A percentile compares a stretch with the other conserved stretches of the same genome.
These are phyloP conservation scores for Trichopoda pennipes DNA, from an alignment of 2,888 invertebrate genomes.

Conservation along the genomic window DNA sequence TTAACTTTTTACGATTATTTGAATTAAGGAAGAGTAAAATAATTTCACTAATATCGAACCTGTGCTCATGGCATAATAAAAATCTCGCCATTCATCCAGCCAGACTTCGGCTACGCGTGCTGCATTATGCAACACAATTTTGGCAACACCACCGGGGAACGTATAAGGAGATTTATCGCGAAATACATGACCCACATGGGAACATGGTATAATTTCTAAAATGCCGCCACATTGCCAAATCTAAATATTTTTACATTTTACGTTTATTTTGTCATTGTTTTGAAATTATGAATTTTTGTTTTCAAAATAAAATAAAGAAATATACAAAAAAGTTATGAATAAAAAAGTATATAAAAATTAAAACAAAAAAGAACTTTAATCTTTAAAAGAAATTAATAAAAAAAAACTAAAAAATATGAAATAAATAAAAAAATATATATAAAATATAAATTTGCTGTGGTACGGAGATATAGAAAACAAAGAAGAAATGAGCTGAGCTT, in stretches of 20 bases:
- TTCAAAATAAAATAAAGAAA: constrained; percentile 43
- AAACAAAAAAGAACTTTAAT: constrained; percentile 2
- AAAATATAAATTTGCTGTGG: neutral
- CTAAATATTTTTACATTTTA: constrained; percentile 81
- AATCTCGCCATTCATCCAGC: constrained; percentile 99
- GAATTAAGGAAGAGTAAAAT: constrained; percentile 47
- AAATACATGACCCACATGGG: constrained; percentile 98
- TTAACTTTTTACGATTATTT: constrained; percentile 35
- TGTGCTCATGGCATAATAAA: constrained; percentile 99
- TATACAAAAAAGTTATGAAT: constrained; percentile 21
- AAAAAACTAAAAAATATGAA: constrained; percentile 27
- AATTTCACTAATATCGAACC: constrained; percentile 84
- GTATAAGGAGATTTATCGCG: constrained; percentile 99
- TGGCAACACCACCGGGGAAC: constrained; percentile 98
- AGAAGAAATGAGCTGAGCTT: constrained; percentile 70
- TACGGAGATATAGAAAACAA: neutral
- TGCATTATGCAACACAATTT: constrained; percentile 98
- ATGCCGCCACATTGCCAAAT: constrained; percentile 98
- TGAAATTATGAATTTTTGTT: constrained; percentile 54
- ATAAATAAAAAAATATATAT: constrained; percentile 9
- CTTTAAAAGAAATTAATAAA: neutral
- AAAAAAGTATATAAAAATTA: constrained; percentile 24
- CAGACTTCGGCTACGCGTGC: constrained; percentile 99
- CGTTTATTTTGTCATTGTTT: constrained; percentile 52
- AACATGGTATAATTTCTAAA: constrained; percentile 97